Evolutionary conservation across 2,888 invertebrate genomes (phyloP), one percentile per base, ranked within the genome.

Genomic region (Cephonodes hylas): DNA sequence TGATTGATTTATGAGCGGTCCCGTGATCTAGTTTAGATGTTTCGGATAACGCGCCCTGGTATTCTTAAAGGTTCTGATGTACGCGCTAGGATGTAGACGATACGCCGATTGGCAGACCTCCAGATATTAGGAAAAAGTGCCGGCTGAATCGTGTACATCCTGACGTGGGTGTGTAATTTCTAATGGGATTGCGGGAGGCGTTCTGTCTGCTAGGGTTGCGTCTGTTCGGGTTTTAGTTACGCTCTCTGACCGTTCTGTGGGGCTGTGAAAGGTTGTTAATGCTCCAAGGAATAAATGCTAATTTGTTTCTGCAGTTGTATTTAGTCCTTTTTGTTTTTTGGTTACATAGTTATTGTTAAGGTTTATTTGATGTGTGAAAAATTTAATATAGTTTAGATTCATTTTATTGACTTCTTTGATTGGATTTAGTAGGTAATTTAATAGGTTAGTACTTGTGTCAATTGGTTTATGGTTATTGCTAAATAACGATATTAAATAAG

Each of bases 1-100:
- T 76, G 84, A 84, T 85, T 85, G 85, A 85, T 85, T 84, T 84
- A 84, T 75, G 83, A 76, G 73, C 75, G 67, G 66, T 66, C 69
- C 70, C 66, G 70, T 77, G 80, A 83, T 84, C 79, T 82, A 80
- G 83, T 83, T 82, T 78, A 76, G 79, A 81, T 84, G 73, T 76
- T 78, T 72, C 64, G 67, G 73, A 73, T 75, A 75, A 66, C 68
- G 65, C 62, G 57, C 60, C 46, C 57, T 56, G 60, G 57, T 65
- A 64, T 61, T 58, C 64, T 66, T 65, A 62, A 63, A 63, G 57
- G 62, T 59, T 34, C 57, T 34, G 46, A 53, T 31, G 53, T 27
- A 53, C 27, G 53, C 31, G 53, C 18, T 53, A 15, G 25, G 4
- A 31, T 38, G 38, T 38, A 38, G n/a, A 10, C 27, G 53, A 53